These are phyloP conservation scores for Carassius gibelio DNA, from an alignment of 2,113 vertebrate genomes.

Conservation along the genomic window DNA sequence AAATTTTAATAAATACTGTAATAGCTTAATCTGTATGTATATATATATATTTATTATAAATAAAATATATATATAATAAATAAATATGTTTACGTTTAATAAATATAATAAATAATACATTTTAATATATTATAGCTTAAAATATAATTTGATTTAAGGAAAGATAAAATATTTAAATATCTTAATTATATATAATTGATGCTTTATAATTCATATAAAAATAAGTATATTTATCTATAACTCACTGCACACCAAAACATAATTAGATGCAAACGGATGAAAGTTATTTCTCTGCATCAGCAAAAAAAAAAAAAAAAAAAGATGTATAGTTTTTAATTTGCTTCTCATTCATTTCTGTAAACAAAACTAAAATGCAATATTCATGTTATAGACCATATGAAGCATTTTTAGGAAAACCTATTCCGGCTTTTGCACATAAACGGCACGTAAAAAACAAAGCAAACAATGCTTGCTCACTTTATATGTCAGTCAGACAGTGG, in stretches of 20 bases:
- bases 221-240: background rate
- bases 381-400: background rate
- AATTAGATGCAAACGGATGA: background rate
- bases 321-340: background rate
- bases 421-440: too few species aligned
- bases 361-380: background rate
- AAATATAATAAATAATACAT: too few species aligned
- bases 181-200: too few species aligned
- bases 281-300: background rate
- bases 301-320: background rate
- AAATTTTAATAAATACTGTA: background rate
- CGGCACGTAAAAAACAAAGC: too few species aligned
- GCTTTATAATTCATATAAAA: background rate
- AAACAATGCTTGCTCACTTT: background rate
- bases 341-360: background rate
- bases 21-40: background rate
- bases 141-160: too few species aligned
- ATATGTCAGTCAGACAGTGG: background rate
- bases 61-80: too few species aligned
- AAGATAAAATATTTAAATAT: too few species aligned
- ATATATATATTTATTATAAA: too few species aligned
- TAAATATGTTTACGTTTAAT: too few species aligned
- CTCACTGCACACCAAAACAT: background rate
- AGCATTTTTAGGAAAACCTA: background rate
- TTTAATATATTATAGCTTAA: too few species aligned